These are phyloP conservation scores for Rattus norvegicus DNA, from an alignment of 2,113 vertebrate genomes.

Conservation along the genomic window DNA sequence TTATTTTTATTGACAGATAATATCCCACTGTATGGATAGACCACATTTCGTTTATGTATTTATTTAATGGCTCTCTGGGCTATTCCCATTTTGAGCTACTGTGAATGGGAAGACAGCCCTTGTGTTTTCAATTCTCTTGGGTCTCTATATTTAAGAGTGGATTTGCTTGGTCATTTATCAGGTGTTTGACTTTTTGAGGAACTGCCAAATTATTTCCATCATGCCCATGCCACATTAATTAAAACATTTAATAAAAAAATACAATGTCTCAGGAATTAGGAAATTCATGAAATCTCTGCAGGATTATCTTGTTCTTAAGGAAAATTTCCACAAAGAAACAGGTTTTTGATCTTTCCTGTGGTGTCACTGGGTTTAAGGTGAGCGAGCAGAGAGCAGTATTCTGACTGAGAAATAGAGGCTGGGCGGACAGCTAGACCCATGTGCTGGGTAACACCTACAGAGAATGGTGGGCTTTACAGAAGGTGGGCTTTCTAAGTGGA, in stretches of 20 bases:
- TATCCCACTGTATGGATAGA: background rate
- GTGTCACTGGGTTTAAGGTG: background rate
- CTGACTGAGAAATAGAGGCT: background rate
- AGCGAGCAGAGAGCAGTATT: background rate
- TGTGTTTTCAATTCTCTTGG: background rate
- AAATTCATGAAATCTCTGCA: conserved; percentile 48
- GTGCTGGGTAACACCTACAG: background rate
- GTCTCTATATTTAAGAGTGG: background rate
- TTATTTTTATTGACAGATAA: conserved; percentile 40
- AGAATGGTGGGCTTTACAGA: background rate
- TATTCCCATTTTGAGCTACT: background rate
- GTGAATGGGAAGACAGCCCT: background rate
- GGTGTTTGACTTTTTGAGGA: conserved; percentile 2
- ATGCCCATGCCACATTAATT: background rate
- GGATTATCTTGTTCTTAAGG: conserved; percentile 28
- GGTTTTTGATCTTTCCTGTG: conserved; percentile 23
- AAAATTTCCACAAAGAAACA: conserved; percentile 56
- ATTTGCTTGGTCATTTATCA: background rate
- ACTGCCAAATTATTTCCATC: background rate
- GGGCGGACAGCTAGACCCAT: background rate
- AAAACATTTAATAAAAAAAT: conserved; percentile 32
- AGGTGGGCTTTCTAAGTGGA: background rate
- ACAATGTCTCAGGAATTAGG: conserved; percentile 37
- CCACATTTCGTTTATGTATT: background rate
- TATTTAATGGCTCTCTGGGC: background rate